phyloP scores from a whole-genome alignment of 2,797 vertebrate species.

The Acanthis flammea region DNA sequence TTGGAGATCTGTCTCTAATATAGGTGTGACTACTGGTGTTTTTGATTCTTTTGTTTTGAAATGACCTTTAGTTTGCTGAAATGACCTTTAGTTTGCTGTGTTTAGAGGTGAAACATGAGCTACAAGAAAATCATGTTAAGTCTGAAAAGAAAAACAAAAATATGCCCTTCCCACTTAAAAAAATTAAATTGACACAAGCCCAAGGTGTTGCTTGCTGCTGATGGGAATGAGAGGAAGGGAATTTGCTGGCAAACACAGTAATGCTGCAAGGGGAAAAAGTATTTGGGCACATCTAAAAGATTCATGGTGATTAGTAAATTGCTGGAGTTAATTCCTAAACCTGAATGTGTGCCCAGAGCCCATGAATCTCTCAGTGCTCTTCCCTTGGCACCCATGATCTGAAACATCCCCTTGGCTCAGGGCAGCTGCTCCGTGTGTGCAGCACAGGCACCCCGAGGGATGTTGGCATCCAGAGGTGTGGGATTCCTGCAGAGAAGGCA shows the following conservation, averaged over 20 bases:
- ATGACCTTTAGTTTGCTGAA: neutral
- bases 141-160: neutral
- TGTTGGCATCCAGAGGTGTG: neutral
- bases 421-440: neutral
- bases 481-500: neutral
- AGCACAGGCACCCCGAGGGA: neutral
- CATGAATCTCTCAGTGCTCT: neutral
- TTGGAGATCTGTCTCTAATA: neutral
- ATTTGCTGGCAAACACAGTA: neutral
- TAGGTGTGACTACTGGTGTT: neutral
- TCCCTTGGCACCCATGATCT: neutral
- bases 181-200: neutral
- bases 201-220: neutral
- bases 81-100: neutral
- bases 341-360: neutral
- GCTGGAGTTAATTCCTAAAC: neutral
- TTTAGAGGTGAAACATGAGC: neutral
- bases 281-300: neutral
- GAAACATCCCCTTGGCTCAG: rapidly evolving
- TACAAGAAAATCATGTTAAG: neutral
- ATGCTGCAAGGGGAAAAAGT: neutral
- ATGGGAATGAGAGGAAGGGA: neutral
- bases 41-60: neutral
- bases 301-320: neutral
- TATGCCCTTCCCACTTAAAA: rapidly evolving